These are phyloP conservation scores for Isurus oxyrinchus DNA, from an alignment of 2,113 vertebrate genomes.

Conservation along the genomic window DNA sequence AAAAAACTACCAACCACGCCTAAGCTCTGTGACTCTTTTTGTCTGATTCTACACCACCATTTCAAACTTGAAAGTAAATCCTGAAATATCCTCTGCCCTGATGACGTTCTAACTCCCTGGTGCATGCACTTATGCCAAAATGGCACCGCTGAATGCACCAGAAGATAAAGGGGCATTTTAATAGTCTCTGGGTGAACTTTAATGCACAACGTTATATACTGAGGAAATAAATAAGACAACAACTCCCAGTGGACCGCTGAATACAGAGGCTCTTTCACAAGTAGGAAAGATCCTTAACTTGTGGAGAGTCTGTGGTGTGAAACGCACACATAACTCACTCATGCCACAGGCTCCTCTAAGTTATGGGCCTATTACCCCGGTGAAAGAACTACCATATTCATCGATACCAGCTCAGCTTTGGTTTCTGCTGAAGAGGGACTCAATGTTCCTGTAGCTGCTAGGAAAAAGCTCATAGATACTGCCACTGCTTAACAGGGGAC, in stretches of 20 bases:
- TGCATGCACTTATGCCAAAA: not conserved
- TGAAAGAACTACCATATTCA: not conserved
- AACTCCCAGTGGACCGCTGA: not conserved
- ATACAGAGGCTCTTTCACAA: conserved; percentile 21
- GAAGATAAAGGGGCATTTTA: not conserved
- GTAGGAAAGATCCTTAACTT: not conserved
- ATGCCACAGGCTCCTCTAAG: not conserved
- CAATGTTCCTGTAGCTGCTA: not conserved
- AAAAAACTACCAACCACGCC: not conserved
- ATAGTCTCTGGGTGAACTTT: not conserved
- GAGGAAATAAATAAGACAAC: conserved; percentile 24
- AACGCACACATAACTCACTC: not conserved
- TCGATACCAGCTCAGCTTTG: not conserved
- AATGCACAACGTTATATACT: not conserved
- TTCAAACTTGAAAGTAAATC: not conserved
- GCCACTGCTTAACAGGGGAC: not conserved
- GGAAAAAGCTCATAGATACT: not conserved
- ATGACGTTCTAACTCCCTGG: not conserved
- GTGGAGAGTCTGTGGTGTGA: not conserved
- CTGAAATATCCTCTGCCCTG: not conserved
- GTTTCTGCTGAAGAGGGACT: not conserved
- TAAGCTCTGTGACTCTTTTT: not conserved
- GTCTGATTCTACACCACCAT: not conserved
- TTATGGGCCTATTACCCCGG: not conserved
- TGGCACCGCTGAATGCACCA: not conserved